These are phyloP conservation scores for Podarcis lilfordi DNA, from an alignment of 2,797 vertebrate species.

Conservation along the genomic window DNA sequence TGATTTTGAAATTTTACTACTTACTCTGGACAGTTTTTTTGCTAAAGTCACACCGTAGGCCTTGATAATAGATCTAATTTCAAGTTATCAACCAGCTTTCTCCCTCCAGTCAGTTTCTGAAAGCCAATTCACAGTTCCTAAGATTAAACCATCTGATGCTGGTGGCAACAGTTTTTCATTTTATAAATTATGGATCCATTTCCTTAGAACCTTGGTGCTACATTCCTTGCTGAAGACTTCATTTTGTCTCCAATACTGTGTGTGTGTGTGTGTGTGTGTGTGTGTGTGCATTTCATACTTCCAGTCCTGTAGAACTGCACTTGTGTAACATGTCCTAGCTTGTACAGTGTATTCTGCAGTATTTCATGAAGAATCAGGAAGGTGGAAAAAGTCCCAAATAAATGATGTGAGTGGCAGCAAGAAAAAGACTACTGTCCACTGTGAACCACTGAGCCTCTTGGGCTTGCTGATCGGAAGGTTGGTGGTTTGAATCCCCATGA, in stretches of 20 bases:
- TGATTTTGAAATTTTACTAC: constrained; percentile 44
- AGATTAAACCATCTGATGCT: constrained; percentile 28
- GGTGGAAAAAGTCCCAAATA: neutral
- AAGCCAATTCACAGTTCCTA: constrained; percentile 30
- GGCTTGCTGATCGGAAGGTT: too few relatives aligned
- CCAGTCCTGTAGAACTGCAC: neutral
- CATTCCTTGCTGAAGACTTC: neutral
- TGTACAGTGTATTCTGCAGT: neutral
- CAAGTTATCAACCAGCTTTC: constrained; percentile 24
- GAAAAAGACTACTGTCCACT: neutral
- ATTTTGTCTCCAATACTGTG: neutral
- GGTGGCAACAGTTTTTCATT: constrained; percentile 2
- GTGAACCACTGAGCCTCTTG: too few relatives aligned
- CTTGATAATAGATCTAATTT: constrained; percentile 40
- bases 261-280: too few relatives aligned
- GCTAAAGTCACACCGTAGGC: constrained; percentile 24
- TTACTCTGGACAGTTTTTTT: constrained; percentile 29
- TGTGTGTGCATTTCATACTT: neutral
- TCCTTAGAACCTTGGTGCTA: neutral
- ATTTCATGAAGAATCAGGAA: neutral
- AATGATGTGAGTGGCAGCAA: too few relatives aligned
- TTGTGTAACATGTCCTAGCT: neutral
- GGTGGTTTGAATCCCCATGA: too few relatives aligned
- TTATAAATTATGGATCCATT: neutral
- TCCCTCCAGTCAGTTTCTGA: constrained; percentile 32